Evolutionary conservation across 2,888 invertebrate genomes (phyloP), one percentile per base, ranked within the genome.

Genomic region (Hypomecis punctinalis): DNA sequence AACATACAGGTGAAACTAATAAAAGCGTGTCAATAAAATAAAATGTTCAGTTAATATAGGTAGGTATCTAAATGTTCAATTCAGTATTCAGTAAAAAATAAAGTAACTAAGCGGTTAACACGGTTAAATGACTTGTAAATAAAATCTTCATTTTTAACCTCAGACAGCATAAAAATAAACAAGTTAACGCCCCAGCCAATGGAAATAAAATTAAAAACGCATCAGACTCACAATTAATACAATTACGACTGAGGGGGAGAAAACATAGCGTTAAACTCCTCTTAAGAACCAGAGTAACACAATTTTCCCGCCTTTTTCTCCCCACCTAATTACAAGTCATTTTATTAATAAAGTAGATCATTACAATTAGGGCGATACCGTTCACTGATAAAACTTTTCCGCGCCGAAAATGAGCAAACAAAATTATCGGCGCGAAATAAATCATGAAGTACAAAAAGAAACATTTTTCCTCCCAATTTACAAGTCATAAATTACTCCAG

Each of bases 261-360:
- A 89, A 89, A 89, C 87, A 89, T 84, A 75, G 84, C 80, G 86
- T 85, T 83, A 83, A 85, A 86, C 78, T 84, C 86, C 79, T 82
- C 85, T 86, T 89, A 89, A 87, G 85, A 82, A 80, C 76, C 81
- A 80, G 81, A 85, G 85, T 89, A 89, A 92, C 85, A 87, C 78
- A 86, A 91, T 91, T 90, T 91, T 85, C 84, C 85, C 83, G 85
- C 81, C 80, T 90, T 91, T 91, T 90, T 89, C 89, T 84, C 90
- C 92, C 90, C 75, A 80, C 79, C 89, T 91, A 92, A 91, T 91
- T 90, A 91, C 85, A 83, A 86, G 82, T 83, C 88, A 82, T 85
- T 90, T 89, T 88, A 89, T 90, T 91, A 92, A 90, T 90, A 89
- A 88, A 89, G 84, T 79, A 83, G 86, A 85, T 86, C 86, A 84